Evolutionary conservation across 1,140 invertebrate species (phyloP).

Genomic region (Lamellibrachia luymesi): DNA sequence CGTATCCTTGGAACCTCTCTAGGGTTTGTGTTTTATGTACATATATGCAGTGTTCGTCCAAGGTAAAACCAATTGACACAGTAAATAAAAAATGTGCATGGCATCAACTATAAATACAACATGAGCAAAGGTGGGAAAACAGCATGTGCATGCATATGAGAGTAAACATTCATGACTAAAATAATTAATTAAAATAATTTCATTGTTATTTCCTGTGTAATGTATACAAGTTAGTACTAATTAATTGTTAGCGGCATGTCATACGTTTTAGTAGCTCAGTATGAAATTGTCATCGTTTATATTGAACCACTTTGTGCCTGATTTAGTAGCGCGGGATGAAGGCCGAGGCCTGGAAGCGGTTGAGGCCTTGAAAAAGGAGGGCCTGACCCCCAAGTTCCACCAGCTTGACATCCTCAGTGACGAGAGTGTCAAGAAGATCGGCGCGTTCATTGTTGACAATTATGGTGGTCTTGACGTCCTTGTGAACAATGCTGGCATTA

Average conservation of each 20-base stretch:
- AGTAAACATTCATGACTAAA: too few relatives aligned
- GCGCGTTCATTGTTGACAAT: slow-evolving; percentile 64
- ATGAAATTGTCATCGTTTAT: not conserved
- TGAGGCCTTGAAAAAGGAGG: slow-evolving; percentile 58
- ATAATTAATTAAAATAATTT: too few relatives aligned
- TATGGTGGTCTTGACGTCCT: slow-evolving; percentile 77
- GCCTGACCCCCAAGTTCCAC: slow-evolving; percentile 66
- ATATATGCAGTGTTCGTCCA: too few relatives aligned
- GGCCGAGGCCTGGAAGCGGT: slow-evolving; percentile 63
- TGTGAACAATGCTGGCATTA: slow-evolving; percentile 83
- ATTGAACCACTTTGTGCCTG: not conserved
- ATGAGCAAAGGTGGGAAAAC: too few relatives aligned
- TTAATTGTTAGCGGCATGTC: not conserved
- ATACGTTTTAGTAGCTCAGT: not conserved
- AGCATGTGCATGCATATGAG: too few relatives aligned
- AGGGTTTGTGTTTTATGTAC: too few relatives aligned
- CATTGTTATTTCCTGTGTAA: too few relatives aligned
- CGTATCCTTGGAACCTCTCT: too few relatives aligned
- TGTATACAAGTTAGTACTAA: not conserved
- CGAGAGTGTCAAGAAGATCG: slow-evolving; percentile 64
- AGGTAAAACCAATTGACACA: too few relatives aligned
- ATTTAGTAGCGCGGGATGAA: slow-evolving; percentile 59
- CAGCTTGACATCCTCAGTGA: slow-evolving; percentile 68
- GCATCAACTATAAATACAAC: too few relatives aligned
- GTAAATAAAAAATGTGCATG: too few relatives aligned